Conservation (phyloP, 1,140 invertebrate species). For the Trachymyrmex septentrionalis region DNA sequence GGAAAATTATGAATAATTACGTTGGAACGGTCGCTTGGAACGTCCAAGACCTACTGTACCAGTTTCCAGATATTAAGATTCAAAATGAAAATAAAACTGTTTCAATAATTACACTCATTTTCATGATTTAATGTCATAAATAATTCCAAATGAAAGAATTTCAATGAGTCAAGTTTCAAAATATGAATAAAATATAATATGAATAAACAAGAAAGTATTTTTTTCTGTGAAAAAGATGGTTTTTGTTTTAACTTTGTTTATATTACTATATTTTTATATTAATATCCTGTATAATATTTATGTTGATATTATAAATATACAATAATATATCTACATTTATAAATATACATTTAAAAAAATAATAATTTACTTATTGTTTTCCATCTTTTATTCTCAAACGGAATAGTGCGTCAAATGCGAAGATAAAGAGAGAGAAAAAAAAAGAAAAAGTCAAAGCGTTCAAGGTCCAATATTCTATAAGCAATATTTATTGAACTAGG, state of each 20-base stretch:
- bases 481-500: conserved; percentile 30
- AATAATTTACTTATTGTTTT: not conserved
- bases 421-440: not conserved
- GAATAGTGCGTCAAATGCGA: not conserved
- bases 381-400: not conserved
- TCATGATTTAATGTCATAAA: not conserved
- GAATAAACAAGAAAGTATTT: not conserved
- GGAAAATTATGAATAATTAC: conserved; percentile 13
- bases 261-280: not conserved
- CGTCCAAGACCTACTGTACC: conserved; percentile 16
- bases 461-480: conserved; percentile 34
- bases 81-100: not conserved
- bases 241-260: not conserved
- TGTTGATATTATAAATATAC: not conserved
- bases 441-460: not conserved
- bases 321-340: not conserved
- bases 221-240: not conserved
- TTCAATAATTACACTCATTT: not conserved
- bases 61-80: conserved; percentile 9
- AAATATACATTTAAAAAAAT: too few species aligned
- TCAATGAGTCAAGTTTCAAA: not conserved
- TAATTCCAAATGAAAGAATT: not conserved
- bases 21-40: not conserved
- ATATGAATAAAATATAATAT: not conserved
- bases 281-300: not conserved